These are phyloP conservation scores for Chrysina gloriosa DNA, from an alignment of 2,888 invertebrate genomes.

Conservation along the genomic window DNA sequence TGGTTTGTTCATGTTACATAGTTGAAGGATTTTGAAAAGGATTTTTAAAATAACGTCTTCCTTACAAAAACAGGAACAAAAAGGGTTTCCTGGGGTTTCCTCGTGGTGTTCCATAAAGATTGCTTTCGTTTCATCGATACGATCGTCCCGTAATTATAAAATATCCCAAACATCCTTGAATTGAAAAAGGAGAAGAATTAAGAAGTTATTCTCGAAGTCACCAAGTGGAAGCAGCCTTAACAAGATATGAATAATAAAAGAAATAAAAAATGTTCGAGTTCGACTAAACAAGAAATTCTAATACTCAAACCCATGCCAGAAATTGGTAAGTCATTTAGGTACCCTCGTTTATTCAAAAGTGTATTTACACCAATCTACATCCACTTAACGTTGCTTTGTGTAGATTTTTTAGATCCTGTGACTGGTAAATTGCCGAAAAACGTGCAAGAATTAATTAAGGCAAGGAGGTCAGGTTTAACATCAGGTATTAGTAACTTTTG, in stretches of 20 bases:
- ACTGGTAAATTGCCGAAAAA: conserved; percentile 7
- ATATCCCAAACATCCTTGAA: no score
- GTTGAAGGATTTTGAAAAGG: no score
- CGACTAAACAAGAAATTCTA: background rate
- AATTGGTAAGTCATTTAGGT: background rate
- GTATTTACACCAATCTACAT: background rate
- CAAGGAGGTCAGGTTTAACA: background rate
- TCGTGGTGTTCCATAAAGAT: no score
- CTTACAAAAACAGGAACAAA: no score
- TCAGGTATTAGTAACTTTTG: background rate
- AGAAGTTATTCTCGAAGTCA: no score
- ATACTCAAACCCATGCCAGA: conserved; percentile 31
- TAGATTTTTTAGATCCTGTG: conserved; percentile 9
- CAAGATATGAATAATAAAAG: background rate
- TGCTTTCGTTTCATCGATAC: no score
- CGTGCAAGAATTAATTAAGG: background rate
- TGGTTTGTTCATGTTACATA: no score
- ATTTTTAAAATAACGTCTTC: no score
- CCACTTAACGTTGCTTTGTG: background rate
- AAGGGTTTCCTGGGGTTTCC: no score
- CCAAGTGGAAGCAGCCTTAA: no score
- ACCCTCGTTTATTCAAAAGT: background rate
- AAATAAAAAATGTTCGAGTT: background rate
- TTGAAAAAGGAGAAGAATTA: no score
- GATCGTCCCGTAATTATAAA: no score